phyloP scores from a whole-genome alignment of 2,888 invertebrate genomes.

The Archaeoteleia sp. region DNA sequence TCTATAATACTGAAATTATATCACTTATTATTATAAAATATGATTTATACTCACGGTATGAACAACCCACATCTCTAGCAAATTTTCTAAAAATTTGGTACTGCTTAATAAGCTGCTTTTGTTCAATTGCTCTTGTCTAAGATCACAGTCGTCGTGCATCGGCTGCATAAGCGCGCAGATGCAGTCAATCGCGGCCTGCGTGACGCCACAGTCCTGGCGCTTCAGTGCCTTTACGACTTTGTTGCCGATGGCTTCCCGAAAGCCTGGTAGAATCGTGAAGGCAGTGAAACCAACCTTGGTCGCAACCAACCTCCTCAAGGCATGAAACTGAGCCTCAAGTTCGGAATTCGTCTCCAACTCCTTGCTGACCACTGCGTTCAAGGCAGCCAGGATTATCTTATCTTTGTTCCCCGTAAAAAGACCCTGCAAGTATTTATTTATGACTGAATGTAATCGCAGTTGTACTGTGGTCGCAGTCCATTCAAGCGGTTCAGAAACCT shows the following conservation, averaged over 20 bases:
- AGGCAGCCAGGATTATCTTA: conserved; percentile 93
- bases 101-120: conserved; percentile 96
- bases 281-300: conserved; percentile 99
- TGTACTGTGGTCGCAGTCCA: conserved; percentile 70
- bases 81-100: conserved; percentile 91
- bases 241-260: conserved; percentile 95
- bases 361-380: conserved; percentile 88
- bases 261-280: conserved; percentile 91
- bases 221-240: conserved; percentile 94
- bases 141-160: conserved; percentile 96
- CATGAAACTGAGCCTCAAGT: conserved; percentile 96
- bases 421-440: conserved; percentile 80
- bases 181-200: conserved; percentile 97
- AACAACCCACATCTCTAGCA: conserved; percentile 95
- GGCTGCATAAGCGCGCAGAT: conserved; percentile 99
- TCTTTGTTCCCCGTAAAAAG: conserved; percentile 99
- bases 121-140: conserved; percentile 98
- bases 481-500: conserved; percentile 69
- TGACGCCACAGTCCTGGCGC: conserved; percentile 90
- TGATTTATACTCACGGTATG: conserved; percentile 85
- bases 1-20: too few relatives aligned
- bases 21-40: too few relatives aligned
- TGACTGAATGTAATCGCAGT: conserved; percentile 64
- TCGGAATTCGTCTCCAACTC: conserved; percentile 81
- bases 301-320: conserved; percentile 92